Evolutionary conservation across 2,113 vertebrate species (phyloP).

Genomic region (Scopus umbretta): DNA sequence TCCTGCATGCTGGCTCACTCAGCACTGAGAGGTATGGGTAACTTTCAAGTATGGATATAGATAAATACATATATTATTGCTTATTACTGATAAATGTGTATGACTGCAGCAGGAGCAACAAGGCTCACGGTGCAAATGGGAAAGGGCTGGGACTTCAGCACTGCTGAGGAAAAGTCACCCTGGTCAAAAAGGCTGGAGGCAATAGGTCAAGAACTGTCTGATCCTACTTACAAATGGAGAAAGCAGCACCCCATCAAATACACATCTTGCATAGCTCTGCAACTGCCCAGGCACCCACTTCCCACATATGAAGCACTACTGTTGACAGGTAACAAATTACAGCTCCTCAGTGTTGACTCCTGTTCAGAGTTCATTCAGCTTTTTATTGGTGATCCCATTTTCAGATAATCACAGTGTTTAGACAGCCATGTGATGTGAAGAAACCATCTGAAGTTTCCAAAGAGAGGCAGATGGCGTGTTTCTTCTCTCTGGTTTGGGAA

Average conservation of each 20-base stretch:
- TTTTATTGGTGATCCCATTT: neutral
- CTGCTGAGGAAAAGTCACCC: neutral
- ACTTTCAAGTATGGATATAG: neutral
- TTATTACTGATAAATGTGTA: neutral
- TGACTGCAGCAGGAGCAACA: neutral
- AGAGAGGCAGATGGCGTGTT: neutral
- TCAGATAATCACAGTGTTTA: neutral
- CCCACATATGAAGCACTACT: neutral
- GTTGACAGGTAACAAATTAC: neutral
- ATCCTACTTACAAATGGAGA: neutral
- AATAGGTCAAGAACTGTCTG: neutral
- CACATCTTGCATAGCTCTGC: accelerated
- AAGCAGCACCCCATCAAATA: neutral
- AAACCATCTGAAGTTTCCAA: neutral
- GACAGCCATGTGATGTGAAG: neutral
- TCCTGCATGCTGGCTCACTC: neutral
- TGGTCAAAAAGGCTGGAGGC: neutral
- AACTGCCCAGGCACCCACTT: neutral
- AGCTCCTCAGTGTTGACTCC: neutral
- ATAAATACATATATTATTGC: neutral
- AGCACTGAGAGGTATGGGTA: neutral
- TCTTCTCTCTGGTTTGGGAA: neutral
- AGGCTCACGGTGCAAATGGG: neutral
- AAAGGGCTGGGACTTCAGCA: neutral
- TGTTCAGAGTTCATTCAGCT: neutral